Evolutionary conservation across 2,113 vertebrate species (phyloP), one percentile per base, ranked within the genome.

Genomic region (Gymnocephalus cernua): DNA sequence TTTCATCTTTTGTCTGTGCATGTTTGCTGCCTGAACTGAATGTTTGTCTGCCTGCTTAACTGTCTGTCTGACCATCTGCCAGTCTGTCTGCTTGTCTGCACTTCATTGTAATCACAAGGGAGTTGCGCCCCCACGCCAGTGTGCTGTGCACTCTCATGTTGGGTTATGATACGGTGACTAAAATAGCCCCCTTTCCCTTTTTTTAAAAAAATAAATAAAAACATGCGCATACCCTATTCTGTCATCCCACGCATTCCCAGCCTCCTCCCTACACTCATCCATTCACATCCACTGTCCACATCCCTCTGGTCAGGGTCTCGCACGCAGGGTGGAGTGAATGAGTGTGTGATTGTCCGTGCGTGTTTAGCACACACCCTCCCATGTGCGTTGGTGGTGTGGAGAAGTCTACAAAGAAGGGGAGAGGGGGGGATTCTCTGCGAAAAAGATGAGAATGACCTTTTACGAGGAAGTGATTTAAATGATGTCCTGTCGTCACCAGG

Each of bases 371-470:
- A 48, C 51, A 51, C 65, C 35, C 62, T 63, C 29, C 11, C 27
- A 12, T 41, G 85, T 80, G 76, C 76, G 74, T 62, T 35, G 32
- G 32, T 32, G 32, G 32, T 32, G 32, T 32, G 6, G 1, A 32
- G 5, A 32, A 32, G 32, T 32, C 32, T 25, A 57, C 0, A 12
- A 50, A 29, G 58, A 18, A 65, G 25, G 47, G 58, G 27, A 3
- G 47, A 25, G 15, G 27, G 71, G 41, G 15, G 62, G 44, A 27
- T 62, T 75, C 64, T 91, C 38, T 72, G 81, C 51, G 84, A 89
- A 87, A 92, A 89, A 79, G 87, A 91, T 72, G 86, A 79, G 85
- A 86, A 76, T 93, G 93, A 93, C 94, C 92, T 94, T 94, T 92
- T 69, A 68, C 16, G 74, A 79, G 87, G 86, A 91, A 88, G 78